These are phyloP conservation scores for Tetheella fluctuosa DNA, from an alignment of 2,888 invertebrate species.

Conservation along the genomic window DNA sequence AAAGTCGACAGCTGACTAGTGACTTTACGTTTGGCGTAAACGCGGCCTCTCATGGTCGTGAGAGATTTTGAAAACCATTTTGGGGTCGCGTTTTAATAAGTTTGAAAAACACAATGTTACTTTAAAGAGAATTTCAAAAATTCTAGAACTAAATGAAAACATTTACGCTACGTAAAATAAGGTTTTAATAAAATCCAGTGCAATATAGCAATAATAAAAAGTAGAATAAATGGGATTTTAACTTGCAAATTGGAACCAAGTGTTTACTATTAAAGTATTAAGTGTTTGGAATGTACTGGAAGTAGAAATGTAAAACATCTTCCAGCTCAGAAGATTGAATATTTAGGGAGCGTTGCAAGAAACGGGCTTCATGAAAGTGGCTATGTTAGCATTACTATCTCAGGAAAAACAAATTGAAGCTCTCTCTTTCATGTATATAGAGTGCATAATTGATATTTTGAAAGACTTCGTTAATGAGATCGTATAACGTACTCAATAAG, in stretches of 20 bases:
- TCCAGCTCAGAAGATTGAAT: background rate
- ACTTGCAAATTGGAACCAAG: conserved; percentile 4
- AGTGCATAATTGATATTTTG: too few species aligned
- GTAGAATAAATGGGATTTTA: background rate
- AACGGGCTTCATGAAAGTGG: background rate
- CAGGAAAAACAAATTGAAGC: background rate
- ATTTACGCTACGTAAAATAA: background rate
- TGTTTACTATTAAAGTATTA: background rate
- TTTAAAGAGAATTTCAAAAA: background rate
- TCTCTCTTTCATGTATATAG: background rate
- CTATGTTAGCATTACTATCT: background rate
- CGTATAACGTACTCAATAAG: too few species aligned
- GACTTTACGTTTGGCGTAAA: too few species aligned
- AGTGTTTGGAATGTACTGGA: background rate
- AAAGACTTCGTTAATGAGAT: too few species aligned
- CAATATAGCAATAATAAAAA: background rate
- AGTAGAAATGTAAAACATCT: background rate
- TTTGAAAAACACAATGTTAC: background rate
- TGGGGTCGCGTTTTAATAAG: background rate
- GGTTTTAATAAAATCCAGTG: background rate
- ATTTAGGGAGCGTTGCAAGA: background rate
- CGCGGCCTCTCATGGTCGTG: background rate
- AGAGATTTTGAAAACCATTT: conserved; percentile 9
- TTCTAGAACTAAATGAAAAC: background rate
- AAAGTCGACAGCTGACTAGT: too few species aligned